Evolutionary conservation across 2,888 invertebrate genomes (phyloP).

Genomic region (Arctia plantaginis): DNA sequence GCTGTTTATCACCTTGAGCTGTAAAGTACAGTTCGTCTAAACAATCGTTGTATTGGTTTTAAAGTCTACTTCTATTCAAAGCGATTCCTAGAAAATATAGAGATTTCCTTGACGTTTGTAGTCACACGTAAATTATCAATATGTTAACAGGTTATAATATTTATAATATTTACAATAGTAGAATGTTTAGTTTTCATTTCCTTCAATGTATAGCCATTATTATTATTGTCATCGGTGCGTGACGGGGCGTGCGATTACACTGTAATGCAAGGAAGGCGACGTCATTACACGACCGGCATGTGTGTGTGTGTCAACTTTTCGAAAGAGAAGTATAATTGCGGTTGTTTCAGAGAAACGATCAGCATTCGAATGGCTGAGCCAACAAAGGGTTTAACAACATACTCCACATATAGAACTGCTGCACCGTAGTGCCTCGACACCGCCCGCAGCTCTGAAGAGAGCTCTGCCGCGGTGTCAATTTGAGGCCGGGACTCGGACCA

Average conservation of each 20-base stretch:
- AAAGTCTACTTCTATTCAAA: constrained; percentile 23
- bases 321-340: constrained; percentile 70
- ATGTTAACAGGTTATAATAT: constrained; percentile 32
- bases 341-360: constrained; percentile 69
- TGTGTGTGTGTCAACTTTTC: constrained; percentile 71
- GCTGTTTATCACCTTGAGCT: constrained; percentile 29
- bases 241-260: constrained; percentile 72
- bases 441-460: constrained; percentile 27
- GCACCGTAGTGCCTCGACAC: constrained; percentile 18
- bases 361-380: constrained; percentile 50
- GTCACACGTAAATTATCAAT: constrained; percentile 23
- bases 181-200: constrained; percentile 60
- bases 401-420: constrained; percentile 13
- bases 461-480: constrained; percentile 59
- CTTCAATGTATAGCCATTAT: constrained; percentile 67
- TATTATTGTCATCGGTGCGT: constrained; percentile 76
- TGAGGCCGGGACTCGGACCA: constrained; percentile 43
- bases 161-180: constrained; percentile 42
- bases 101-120: constrained; percentile 13
- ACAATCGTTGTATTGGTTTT: constrained; percentile 32
- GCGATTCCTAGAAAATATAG: constrained; percentile 29
- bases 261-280: constrained; percentile 62
- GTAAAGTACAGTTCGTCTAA: constrained; percentile 21
- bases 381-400: constrained; percentile 52
- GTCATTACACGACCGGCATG: constrained; percentile 58